Percentiles rank a stretch among this genome's conserved stretches.
These are phyloP conservation scores for Thryonomys swinderianus DNA, from an alignment of 2,113 vertebrate species.

Conservation along the genomic window DNA sequence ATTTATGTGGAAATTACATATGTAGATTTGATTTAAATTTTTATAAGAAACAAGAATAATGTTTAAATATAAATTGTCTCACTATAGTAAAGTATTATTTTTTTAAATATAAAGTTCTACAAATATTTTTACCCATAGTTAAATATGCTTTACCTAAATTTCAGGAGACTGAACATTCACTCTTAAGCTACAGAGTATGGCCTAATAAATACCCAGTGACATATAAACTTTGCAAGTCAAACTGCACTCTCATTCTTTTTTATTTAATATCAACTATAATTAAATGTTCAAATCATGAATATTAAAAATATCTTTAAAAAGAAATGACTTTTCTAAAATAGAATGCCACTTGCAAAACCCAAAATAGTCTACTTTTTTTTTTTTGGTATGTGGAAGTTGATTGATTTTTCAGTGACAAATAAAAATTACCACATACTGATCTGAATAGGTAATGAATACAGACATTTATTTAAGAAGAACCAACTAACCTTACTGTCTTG, in stretches of 20 bases:
- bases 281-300: conserved; percentile 83
- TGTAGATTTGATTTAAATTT: not conserved
- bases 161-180: not conserved
- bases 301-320: conserved; percentile 82
- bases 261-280: conserved; percentile 81
- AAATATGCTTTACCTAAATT: conserved; percentile 28
- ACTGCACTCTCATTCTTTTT: conserved; percentile 73
- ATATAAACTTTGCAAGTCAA: conserved; percentile 75
- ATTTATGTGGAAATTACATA: not conserved
- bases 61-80: not conserved
- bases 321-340: conserved; percentile 83
- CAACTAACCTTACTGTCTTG: not conserved
- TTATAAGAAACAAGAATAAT: not conserved
- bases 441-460: conserved; percentile 63
- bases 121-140: not conserved
- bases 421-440: conserved; percentile 74
- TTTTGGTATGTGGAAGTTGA: conserved; percentile 68
- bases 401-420: conserved; percentile 79
- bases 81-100: not conserved
- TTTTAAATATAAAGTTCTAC: not conserved
- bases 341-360: conserved; percentile 78
- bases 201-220: conserved; percentile 55
- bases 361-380: conserved; percentile 78
- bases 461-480: not conserved
- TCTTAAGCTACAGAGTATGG: not conserved